A percentile compares a stretch with the other conserved stretches of the same genome.
These are phyloP conservation scores for Petrolisthes cinctipes DNA, from an alignment of 2,888 invertebrate genomes.

Conservation along the genomic window DNA sequence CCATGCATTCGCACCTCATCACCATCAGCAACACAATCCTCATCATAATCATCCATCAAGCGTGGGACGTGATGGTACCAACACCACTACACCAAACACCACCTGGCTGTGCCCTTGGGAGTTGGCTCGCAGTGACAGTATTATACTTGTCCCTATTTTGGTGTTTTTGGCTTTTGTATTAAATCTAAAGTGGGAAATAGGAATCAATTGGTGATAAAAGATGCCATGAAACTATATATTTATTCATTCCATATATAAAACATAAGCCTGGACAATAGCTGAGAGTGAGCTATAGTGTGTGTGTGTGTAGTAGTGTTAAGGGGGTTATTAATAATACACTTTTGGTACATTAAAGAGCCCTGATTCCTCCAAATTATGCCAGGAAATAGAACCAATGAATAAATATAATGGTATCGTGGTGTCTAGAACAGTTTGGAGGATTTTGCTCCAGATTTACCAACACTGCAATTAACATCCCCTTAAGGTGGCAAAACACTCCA, in stretches of 20 bases:
- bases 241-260: conserved; percentile 8
- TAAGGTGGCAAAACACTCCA: no score
- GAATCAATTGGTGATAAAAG: not conserved
- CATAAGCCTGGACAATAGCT: not conserved
- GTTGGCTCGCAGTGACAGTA: conserved; percentile 67
- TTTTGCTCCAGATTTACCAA: no score
- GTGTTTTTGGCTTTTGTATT: no score
- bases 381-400: no score
- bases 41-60: not conserved
- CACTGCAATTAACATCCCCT: no score
- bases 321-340: no score
- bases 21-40: conserved; percentile 33
- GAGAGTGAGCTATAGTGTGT: not conserved
- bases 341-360: no score
- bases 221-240: not conserved
- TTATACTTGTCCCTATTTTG: conserved; percentile 16
- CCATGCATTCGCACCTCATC: conserved; percentile 13
- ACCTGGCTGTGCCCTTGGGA: conserved; percentile 65
- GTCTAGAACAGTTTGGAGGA: no score
- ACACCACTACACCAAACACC: conserved; percentile 48
- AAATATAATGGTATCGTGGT: no score
- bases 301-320: conserved; percentile 3
- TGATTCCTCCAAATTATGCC: no score
- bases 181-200: not conserved
- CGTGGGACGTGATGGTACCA: conserved; percentile 45